Evolutionary conservation across 2,888 invertebrate genomes (phyloP), one percentile per base, ranked within the genome.

Genomic region (Scaptomyza flava): DNA sequence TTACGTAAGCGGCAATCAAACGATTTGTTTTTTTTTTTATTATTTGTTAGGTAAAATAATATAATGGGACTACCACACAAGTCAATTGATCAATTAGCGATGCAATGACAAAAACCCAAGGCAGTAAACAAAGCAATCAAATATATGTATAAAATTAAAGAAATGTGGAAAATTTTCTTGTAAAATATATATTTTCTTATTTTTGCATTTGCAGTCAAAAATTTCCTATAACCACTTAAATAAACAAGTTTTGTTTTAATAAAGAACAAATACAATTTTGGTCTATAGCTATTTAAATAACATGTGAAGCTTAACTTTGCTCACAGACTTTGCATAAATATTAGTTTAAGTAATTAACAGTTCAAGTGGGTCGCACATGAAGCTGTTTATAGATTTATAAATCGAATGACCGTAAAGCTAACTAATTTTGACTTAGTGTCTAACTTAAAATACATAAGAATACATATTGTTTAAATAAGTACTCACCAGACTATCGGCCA

Each of bases 401-500:
- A 47, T 6, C 5, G 8, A 12, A 20, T 45, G 48, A 62, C 12
- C 56, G 38, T 47, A 47, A 43, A 67, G 43, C 47, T 58, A 63
- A 50, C 53, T 58, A 82, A 83, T 86, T 81, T 83, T 77, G 59
- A 70, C 47, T 60, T 54, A 77, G 73, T 79, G 76, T 86, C 80
- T 38, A 38, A 38, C 38, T 70, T 41, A 41, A 41, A 79, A 50
- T 34, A 50, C 48, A 8, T 47, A 31, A 27, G 27, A 4, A 27
- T 27, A 23, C 3, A 23, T 17, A 17, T 17, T 17, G 17, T 17
- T 17, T 17, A 17, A 46, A 46, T 36, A 3, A 33, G 27, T 74
- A 90, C 91, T 90, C 87, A 92, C 91, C 91, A 92, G 89, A 90
- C 92, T 92, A 78, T 92, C 92, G 84, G 91, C 91, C 84, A 90